Conservation (phyloP, 64 coral and sea anemone genomes). For the Pocillopora verrucosa region DNA sequence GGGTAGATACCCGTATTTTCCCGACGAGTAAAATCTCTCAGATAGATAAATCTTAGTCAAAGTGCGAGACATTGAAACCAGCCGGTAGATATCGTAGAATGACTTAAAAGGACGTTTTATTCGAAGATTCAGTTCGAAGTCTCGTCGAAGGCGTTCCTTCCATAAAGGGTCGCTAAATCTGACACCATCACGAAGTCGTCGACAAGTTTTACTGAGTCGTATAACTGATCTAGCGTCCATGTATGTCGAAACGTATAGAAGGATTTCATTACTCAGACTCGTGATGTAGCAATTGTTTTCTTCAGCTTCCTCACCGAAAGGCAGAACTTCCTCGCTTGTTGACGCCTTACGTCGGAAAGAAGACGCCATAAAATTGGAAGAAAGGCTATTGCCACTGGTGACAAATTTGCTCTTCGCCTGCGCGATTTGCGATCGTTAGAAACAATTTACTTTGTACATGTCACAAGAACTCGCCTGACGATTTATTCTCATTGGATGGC, state of each 20-base stretch:
- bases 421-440: background rate
- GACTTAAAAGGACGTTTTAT: conserved; percentile 55
- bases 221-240: conserved; percentile 62
- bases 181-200: conserved; percentile 44
- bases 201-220: conserved; percentile 59
- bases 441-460: conserved; percentile 37
- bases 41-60: conserved; percentile 76
- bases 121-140: conserved; percentile 67
- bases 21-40: conserved; percentile 83
- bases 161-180: conserved; percentile 66
- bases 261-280: conserved; percentile 68
- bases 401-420: background rate
- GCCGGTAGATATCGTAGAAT: conserved; percentile 74
- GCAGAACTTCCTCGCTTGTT: background rate
- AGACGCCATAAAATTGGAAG: background rate
- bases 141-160: conserved; percentile 67
- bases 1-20: conserved; percentile 76
- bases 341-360: background rate
- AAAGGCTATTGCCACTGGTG: background rate
- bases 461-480: conserved; percentile 20
- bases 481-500: background rate
- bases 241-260: conserved; percentile 52
- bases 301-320: background rate
- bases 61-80: conserved; percentile 68
- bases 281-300: conserved; percentile 43